A percentile compares a stretch with the other conserved stretches of the same genome.
Conservation (phyloP, 2,113 vertebrate species). For the Triplophysa rosa region DNA sequence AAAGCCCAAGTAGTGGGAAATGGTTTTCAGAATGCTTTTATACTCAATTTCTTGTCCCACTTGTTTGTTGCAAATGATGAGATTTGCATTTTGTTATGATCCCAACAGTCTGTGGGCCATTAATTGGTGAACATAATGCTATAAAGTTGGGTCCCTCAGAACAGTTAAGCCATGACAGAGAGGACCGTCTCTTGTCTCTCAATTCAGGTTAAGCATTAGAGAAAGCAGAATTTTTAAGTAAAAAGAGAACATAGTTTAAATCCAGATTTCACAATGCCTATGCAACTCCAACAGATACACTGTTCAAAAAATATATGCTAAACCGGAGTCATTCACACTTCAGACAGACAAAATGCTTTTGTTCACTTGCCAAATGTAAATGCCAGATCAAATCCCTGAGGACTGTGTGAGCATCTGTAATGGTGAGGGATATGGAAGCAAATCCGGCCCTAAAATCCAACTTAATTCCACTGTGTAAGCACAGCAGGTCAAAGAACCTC, state of each 20-base stretch:
- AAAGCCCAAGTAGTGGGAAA: slow-evolving; percentile 6
- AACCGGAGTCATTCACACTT: slow-evolving; percentile 43
- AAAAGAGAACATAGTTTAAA: slow-evolving; percentile 10
- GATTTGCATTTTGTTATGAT: slow-evolving; percentile 47
- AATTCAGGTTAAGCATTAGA: slow-evolving; percentile 28
- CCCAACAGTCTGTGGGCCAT: slow-evolving; percentile 19
- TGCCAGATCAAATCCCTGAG: slow-evolving; percentile 55
- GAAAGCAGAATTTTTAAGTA: not conserved
- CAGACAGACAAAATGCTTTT: slow-evolving; percentile 41
- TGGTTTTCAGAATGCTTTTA: slow-evolving; percentile 40
- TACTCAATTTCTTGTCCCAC: slow-evolving; percentile 29
- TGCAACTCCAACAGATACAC: not conserved
- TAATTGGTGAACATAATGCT: slow-evolving; percentile 39
- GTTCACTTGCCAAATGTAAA: slow-evolving; percentile 54
- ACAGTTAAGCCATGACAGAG: not conserved
- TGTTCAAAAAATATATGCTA: not conserved
- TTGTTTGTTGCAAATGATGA: slow-evolving; percentile 44
- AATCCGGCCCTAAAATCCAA: slow-evolving; percentile 61
- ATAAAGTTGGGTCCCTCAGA: slow-evolving; percentile 26
- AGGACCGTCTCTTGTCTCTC: slow-evolving; percentile 7
- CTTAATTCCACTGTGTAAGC: slow-evolving; percentile 64
- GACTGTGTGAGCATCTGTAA: slow-evolving; percentile 46
- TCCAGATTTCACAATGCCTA: not conserved
- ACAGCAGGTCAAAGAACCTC: slow-evolving; percentile 54
- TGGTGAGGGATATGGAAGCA: slow-evolving; percentile 51